phyloP scores from a whole-genome alignment of 1,140 invertebrate genomes.

The Olivierus martensii region DNA sequence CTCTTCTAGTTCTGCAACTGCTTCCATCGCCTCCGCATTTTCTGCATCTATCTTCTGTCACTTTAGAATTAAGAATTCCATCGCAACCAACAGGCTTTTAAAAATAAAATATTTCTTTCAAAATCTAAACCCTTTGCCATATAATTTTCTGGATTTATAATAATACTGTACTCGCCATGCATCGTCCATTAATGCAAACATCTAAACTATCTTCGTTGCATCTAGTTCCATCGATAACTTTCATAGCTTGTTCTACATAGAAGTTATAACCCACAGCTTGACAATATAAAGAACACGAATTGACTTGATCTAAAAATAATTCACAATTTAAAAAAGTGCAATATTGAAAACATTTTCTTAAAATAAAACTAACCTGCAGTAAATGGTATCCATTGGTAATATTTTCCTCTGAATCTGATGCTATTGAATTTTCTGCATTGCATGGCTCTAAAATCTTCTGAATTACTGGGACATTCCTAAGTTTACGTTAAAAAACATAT shows the following conservation, averaged over 20 bases:
- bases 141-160: not conserved
- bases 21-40: slow-evolving; percentile 73
- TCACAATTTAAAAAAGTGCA: not conserved
- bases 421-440: slow-evolving; percentile 64
- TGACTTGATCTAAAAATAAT: slow-evolving; percentile 36
- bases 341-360: slow-evolving; percentile 48
- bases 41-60: slow-evolving; percentile 68
- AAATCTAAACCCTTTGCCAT: not conserved
- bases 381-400: slow-evolving; percentile 56
- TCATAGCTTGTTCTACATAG: slow-evolving; percentile 54
- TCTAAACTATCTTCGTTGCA: slow-evolving; percentile 57
- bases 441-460: slow-evolving; percentile 52
- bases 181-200: slow-evolving; percentile 64
- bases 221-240: slow-evolving; percentile 59
- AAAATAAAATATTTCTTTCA: slow-evolving; percentile 7
- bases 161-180: slow-evolving; percentile 40
- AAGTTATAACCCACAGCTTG: slow-evolving; percentile 49
- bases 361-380: slow-evolving; percentile 34
- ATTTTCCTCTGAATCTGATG: slow-evolving; percentile 49
- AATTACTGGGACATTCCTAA: slow-evolving; percentile 50
- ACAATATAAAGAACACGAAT: slow-evolving; percentile 62
- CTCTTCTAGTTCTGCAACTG: slow-evolving; percentile 60
- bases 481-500: no score
- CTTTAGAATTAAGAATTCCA: slow-evolving; percentile 65
- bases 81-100: slow-evolving; percentile 69